Percentiles rank a stretch among this genome's conserved stretches.
These are phyloP conservation scores for Darevskia nairensis DNA, from an alignment of 2,797 vertebrate species.

Conservation along the genomic window DNA sequence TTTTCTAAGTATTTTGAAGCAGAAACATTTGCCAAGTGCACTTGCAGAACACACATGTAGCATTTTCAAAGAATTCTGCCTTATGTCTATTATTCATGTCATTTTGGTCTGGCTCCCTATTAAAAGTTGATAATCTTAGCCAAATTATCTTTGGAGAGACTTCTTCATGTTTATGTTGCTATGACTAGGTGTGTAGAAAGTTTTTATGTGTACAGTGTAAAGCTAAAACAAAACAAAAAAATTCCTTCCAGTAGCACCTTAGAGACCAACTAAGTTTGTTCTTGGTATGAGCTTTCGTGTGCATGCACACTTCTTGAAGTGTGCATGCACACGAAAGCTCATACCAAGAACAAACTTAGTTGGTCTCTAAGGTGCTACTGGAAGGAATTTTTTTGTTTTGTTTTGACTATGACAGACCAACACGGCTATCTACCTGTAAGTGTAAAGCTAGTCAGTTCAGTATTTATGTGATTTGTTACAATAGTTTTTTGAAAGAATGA, in stretches of 20 bases:
- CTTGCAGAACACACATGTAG: neutral
- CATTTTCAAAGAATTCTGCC: neutral
- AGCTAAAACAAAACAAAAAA: neutral
- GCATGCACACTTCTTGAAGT: too few species aligned
- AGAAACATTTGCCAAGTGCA: neutral
- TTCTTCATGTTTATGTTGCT: neutral
- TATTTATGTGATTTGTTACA: neutral
- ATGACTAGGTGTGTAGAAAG: neutral
- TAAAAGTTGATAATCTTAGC: neutral
- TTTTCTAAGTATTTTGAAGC: neutral
- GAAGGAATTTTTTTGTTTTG: too few species aligned
- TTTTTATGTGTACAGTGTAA: neutral
- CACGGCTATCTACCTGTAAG: neutral
- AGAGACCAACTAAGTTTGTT: too few species aligned
- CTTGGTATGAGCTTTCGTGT: too few species aligned
- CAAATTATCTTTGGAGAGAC: neutral
- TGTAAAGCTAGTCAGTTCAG: neutral
- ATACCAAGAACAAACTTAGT: too few species aligned
- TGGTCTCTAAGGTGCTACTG: too few species aligned
- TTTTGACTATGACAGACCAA: too few species aligned
- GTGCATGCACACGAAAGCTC: too few species aligned
- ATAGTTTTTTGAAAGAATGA: neutral
- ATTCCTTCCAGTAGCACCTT: too few species aligned
- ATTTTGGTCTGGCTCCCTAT: neutral
- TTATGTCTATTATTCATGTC: neutral